Evolutionary conservation across 2,888 invertebrate species (phyloP), one percentile per base, ranked within the genome.

Genomic region (Seira sanloemensis): DNA sequence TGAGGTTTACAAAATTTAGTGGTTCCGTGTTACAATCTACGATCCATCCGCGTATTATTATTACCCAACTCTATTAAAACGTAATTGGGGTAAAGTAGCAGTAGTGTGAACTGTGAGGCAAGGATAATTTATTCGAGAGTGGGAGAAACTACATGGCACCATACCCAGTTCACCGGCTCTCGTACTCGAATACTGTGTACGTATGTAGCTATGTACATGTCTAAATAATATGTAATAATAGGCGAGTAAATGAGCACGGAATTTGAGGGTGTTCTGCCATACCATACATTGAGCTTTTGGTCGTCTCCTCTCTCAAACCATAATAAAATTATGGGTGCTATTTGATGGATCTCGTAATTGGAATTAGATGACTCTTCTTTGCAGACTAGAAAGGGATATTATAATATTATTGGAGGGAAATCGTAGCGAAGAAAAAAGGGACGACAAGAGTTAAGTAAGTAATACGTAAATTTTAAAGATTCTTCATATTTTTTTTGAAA

Each of bases 1-100:
- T 58, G 58, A 58, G 58, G 58, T 58, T 58, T 58, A n/a, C 58
- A 18, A 58, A 58, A 58, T n/a, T 18, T 37, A n/a, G n/a, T 58
- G 18, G 58, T 58, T 7, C 16, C 58, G 7, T 58, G 16, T 58
- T 12, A 18, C n/a, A 18, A 58, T 58, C n/a, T 58, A 58, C 4
- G 2, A 12, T n/a, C 5, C n/a, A 58, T 18, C n/a, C 58, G n/a
- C n/a, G n/a, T 58, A 58, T 58, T 58, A 18, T 58, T 58, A 58
- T 58, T 58, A 58, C 16, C 58, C n/a, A 16, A 58, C n/a, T 58
- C 58, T 16, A 58, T 58, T 58, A 58, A 58, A 58, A 58, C 7
- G 18, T 58, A 58, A 58, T 58, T 58, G 9, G 58, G n/a, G 58
- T 4, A 58, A 58, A 12, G 58, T 18, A 37, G 37, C 37, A 37